Base-by-base conservation (phyloP, 1,140 invertebrate species). In the Aradophagus sp. region DNA sequence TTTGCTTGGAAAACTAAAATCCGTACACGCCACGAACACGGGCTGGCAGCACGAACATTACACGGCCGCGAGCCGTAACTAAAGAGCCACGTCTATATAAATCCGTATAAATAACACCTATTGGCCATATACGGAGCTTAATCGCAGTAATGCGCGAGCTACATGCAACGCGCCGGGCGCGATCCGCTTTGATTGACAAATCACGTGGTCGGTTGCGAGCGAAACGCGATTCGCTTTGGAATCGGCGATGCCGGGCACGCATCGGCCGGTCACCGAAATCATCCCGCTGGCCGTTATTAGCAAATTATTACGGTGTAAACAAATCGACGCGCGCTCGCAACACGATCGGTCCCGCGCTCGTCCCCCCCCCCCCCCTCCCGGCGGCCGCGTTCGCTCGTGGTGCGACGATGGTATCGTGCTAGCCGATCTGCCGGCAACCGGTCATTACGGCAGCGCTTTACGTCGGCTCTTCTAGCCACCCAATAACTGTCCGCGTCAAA, bases 261-360 rank as follows among this genome's bases (percentile, higher is more conserved):
- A 75, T 53, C 55, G 38, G 45, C 55, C 41, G 55, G 76, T 76
- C 75, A 74, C 77, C 75, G 59, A 81, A 82, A 80, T 80, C 80
- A 82, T 82, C 77, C 77, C 55, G 78, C 72, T 62, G 73, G 70
- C 66, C 73, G 74, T 77, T 75, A 82, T 84, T 83, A 83, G 79
- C 82, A 84, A 84, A 84, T 84, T 82, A 83, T 77, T 82, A 79
- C 79, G 82, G 77, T 84, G 81, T 84, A 84, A 84, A 84, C 81
- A 84, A 80, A 81, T 84, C 76, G 75, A 79, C 70, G 73, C 48
- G 17, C 71, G 52, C 59, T 73, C 50, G 34, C 34, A 50, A 56
- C 41, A 42, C 31, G 56, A 44, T 59, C 48, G 38, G 15, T 65
- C 47, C 20, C 55, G 72, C 73, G 56, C 34, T 55, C 11, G 47